Percentiles rank a stretch among this genome's conserved stretches.
Evolutionary conservation across 1,140 invertebrate genomes (phyloP).

Genomic region (Battus philenor): DNA sequence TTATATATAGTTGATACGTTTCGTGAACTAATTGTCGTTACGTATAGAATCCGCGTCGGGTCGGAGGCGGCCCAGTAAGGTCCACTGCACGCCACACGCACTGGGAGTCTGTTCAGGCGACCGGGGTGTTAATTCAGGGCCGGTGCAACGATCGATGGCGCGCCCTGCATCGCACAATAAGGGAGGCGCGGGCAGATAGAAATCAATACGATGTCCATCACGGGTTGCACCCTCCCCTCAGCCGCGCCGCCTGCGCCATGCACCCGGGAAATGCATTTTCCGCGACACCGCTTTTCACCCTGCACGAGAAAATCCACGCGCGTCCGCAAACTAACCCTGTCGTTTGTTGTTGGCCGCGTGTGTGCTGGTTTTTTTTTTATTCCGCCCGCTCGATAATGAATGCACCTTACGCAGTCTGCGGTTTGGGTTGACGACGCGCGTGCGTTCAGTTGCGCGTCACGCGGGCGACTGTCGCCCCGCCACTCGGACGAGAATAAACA

Average conservation of each 20-base stretch:
- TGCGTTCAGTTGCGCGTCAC: slow-evolving; percentile 55
- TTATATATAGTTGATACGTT: slow-evolving; percentile 25
- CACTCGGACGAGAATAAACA: slow-evolving; percentile 67
- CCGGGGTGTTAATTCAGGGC: slow-evolving; percentile 49
- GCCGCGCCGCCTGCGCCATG: slow-evolving; percentile 56
- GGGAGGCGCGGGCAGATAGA: slow-evolving; percentile 74
- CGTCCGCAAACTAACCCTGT: slow-evolving; percentile 16
- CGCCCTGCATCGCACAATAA: slow-evolving; percentile 67
- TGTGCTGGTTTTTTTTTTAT: slow-evolving; percentile 38
- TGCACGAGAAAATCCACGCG: slow-evolving; percentile 23
- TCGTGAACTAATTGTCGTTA: slow-evolving; percentile 17
- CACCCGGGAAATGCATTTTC: slow-evolving; percentile 71
- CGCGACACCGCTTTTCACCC: slow-evolving; percentile 43
- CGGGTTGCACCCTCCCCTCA: slow-evolving; percentile 57
- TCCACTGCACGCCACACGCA: slow-evolving; percentile 44
- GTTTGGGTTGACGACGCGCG: slow-evolving; percentile 47
- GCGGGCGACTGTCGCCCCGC: slow-evolving; percentile 68
- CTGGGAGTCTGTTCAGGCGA: slow-evolving; percentile 29
- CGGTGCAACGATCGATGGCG: slow-evolving; percentile 71
- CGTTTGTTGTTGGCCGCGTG: slow-evolving; percentile 22
- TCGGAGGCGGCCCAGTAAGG: slow-evolving; percentile 45
- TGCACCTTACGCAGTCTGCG: slow-evolving; percentile 53
- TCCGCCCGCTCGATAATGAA: slow-evolving; percentile 44
- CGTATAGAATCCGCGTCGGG: slow-evolving; percentile 23
- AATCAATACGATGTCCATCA: slow-evolving; percentile 76